Evolutionary conservation across 1,140 invertebrate species (phyloP), one percentile per base, ranked within the genome.

Genomic region (Drosophila busckii): DNA sequence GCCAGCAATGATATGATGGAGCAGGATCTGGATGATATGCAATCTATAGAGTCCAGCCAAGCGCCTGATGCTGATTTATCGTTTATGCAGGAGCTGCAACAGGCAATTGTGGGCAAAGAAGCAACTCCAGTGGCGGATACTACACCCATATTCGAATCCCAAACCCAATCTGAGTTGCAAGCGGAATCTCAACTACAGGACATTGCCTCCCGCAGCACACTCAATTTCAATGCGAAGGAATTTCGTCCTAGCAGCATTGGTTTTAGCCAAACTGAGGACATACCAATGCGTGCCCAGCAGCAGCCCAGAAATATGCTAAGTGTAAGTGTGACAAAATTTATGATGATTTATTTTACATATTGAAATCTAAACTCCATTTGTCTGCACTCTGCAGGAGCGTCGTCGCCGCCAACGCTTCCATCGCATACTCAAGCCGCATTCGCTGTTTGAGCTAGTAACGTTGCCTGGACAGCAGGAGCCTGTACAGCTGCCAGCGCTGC

Each of bases 221-320:
- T 61, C 1, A 61, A 61, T 17, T 48, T 22, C 23, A 61, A 48
- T 40, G 58, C 58, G 5, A 8, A 8, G 2, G 58, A 61, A 13
- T 61, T 61, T 22, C n/a, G 4, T 8, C 58, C 58, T 2, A 29
- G 2, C 16, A 2, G 1, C n/a, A n/a, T n/a, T n/a, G n/a, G n/a
- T n/a, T n/a, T n/a, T n/a, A n/a, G n/a, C n/a, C n/a, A n/a, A n/a
- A n/a, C n/a, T n/a, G n/a, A n/a, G n/a, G n/a, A n/a, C n/a, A n/a
- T n/a, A n/a, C 2, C 15, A 12, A 7, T 1, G n/a, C 2, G 0
- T 2, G n/a, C 1, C 4, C 9, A n/a, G 12, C 5, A 2, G 5
- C n/a, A 22, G n/a, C 20, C 31, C 4, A 46, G 4, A 4, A 5
- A 32, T 7, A 7, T n/a, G 19, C 41, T 58, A 5, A 52, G 10